Evolutionary conservation across 1,140 invertebrate species (phyloP), one percentile per base, ranked within the genome.

Genomic region (Ceratina japonica): DNA sequence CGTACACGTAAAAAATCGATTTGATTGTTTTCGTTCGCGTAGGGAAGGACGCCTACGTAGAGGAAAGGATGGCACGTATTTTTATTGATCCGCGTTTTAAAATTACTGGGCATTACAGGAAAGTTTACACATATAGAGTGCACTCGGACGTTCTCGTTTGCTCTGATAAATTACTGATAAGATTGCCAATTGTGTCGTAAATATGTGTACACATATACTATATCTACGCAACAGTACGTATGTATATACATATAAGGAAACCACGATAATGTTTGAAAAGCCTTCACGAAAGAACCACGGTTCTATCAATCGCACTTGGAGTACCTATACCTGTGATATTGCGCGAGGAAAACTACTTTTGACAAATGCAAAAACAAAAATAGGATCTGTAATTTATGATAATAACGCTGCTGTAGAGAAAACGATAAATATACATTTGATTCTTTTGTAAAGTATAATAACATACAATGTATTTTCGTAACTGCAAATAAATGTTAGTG

Each of bases 321-420:
- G 77, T 79, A 79, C 71, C 77, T 79, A 65, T 66, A 66, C 44
- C 77, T 79, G 77, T 79, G 77, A 79, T 79, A 79, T 74, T 79
- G 65, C n/a, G 52, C 52, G 52, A 59, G 62, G n/a, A 58, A 64
- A 74, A 27, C 3, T 74, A 56, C 31, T 74, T 73, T 72, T 52
- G 37, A 63, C 20, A n/a, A 49, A 58, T 58, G 22, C 70, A 58
- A 52, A 58, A 31, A 18, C 61, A 27, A 61, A 65, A 52, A 71
- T 73, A 64, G 68, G 2, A 65, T 72, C 12, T 73, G 18, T 56
- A 31, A 13, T 3, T 44, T 44, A n/a, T n/a, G n/a, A n/a, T 13
- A 12, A 10, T 61, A 18, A 51, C 37, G 22, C 10, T 72, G 65
- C 52, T 49, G 31, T 52, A 24, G 16, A 16, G 54, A 49, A 16